Evolutionary conservation across 2,888 invertebrate species (phyloP), one percentile per base, ranked within the genome.

Genomic region (Pollenia amentaria): DNA sequence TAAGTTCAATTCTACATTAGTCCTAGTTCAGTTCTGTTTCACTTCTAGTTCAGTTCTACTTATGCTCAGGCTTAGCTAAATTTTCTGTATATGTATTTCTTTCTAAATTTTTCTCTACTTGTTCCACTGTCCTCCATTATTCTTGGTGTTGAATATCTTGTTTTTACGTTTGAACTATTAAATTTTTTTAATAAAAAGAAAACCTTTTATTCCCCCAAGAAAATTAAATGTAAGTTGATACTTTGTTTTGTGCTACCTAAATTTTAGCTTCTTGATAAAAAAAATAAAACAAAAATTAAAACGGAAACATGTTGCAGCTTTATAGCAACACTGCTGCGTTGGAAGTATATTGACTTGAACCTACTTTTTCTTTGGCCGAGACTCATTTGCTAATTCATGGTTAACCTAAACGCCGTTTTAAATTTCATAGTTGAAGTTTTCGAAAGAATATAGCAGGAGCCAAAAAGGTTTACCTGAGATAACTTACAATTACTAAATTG

Each of bases 401-500:
- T 77, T 77, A 73, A 84, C 38, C 67, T 77, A 80, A 87, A 84
- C 80, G 83, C 46, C 67, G 84, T 87, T 80, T 87, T 73, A 80
- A 80, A 76, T 87, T 84, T 80, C 83, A 76, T 53, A 42, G 18
- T 29, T 60, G 21, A 76, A 16, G 62, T 70, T 55, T 29, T 53
- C 40, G 18, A 18, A 57, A 44, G 29, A 64, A 21, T 62, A 60
- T 10, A 67, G 70, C 42, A 44, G 81, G 57, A 77, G 80, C 60
- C 87, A 78, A 60, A 69, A 76, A 87, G 87, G 87, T 80, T 80
- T 87, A 51, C 75, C 87, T 57, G 62, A 67, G 80, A 87, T 87
- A 87, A 87, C 87, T 80, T 84, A 69, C 87, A 87, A 87, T 87
- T 87, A 84, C 83, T 87, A 76, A 86, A 86, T 86, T 83, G 86